Percentiles rank a stretch among this genome's conserved stretches.
phyloP scores from a whole-genome alignment of 1,140 invertebrate species.

The Aphelenchoides fujianensis region DNA sequence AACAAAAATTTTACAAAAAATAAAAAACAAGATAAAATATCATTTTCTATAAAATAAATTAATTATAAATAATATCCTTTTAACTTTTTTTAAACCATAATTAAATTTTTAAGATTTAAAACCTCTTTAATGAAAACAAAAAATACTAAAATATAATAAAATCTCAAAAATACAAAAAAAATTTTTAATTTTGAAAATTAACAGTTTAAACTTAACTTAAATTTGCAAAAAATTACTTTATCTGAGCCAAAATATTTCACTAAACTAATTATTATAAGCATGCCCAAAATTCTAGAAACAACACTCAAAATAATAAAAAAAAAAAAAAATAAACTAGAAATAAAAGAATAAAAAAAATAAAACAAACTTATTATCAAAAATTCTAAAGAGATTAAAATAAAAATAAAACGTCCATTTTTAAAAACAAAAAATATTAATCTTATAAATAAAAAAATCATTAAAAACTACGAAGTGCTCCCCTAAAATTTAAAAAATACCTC shows the following conservation, averaged over 20 bases:
- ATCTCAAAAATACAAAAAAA: slow-evolving; percentile 33
- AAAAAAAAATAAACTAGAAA: slow-evolving; percentile 17
- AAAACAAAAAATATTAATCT: slow-evolving; percentile 19
- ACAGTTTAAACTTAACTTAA: slow-evolving; percentile 33
- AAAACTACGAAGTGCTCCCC: slow-evolving; percentile 28
- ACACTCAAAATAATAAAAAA: slow-evolving; percentile 54
- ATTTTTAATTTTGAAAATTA: slow-evolving; percentile 31
- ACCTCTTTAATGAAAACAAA: slow-evolving; percentile 37
- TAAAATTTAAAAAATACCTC: slow-evolving; percentile 27
- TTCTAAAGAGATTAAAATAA: slow-evolving; percentile 25
- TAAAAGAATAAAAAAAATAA: slow-evolving; percentile 28
- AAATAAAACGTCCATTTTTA: slow-evolving; percentile 32
- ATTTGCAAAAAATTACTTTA: slow-evolving; percentile 16
- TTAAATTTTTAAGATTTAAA: slow-evolving; percentile 31
- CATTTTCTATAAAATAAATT: slow-evolving; percentile 32
- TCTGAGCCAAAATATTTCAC: slow-evolving; percentile 21
- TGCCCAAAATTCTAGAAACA: slow-evolving; percentile 28
- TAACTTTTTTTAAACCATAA: slow-evolving; percentile 25
- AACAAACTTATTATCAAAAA: slow-evolving; percentile 9
- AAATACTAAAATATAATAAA: slow-evolving; percentile 41
- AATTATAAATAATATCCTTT: slow-evolving; percentile 37
- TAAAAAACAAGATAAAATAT: slow-evolving; percentile 19
- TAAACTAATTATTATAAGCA: slow-evolving; percentile 29
- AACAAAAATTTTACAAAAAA: slow-evolving; percentile 35
- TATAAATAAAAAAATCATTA: slow-evolving; percentile 26